Evolutionary conservation across 1,140 invertebrate genomes (phyloP).

Genomic region (Anoplophora glabripennis): DNA sequence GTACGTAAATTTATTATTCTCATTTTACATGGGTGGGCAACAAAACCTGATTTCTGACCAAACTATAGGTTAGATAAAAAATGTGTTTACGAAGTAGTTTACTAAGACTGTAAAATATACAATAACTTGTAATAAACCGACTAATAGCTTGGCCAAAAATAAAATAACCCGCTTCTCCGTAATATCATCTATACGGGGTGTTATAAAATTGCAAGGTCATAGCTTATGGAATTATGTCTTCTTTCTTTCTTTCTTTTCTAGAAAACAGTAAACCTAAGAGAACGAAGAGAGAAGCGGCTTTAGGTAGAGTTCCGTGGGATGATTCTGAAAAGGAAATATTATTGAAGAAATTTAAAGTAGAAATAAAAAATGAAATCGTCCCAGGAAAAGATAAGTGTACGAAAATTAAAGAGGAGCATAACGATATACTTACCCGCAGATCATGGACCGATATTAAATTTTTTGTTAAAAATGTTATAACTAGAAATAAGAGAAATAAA

Average conservation of each 20-base stretch:
- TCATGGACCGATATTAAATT: slow-evolving; percentile 5
- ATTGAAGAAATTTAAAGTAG: background rate
- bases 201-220: too few species aligned
- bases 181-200: too few species aligned
- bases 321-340: background rate
- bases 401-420: slow-evolving; percentile 1
- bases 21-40: background rate
- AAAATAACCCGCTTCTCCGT: too few species aligned
- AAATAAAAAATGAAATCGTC: slow-evolving; percentile 1
- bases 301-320: slow-evolving; percentile 1
- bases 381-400: slow-evolving; percentile 6
- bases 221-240: too few species aligned
- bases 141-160: too few species aligned
- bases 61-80: too few species aligned
- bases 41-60: background rate
- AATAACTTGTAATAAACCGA: too few species aligned
- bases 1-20: slow-evolving; percentile 17
- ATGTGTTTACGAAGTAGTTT: too few species aligned
- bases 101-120: too few species aligned
- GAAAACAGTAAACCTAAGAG: slow-evolving; percentile 1
- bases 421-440: slow-evolving; percentile 1
- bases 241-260: too few species aligned
- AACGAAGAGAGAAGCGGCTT: background rate
- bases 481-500: background rate
- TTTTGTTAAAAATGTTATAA: slow-evolving; percentile 7